Conservation (phyloP, 2,888 invertebrate genomes). For the Scelioninae gen. 1 region DNA sequence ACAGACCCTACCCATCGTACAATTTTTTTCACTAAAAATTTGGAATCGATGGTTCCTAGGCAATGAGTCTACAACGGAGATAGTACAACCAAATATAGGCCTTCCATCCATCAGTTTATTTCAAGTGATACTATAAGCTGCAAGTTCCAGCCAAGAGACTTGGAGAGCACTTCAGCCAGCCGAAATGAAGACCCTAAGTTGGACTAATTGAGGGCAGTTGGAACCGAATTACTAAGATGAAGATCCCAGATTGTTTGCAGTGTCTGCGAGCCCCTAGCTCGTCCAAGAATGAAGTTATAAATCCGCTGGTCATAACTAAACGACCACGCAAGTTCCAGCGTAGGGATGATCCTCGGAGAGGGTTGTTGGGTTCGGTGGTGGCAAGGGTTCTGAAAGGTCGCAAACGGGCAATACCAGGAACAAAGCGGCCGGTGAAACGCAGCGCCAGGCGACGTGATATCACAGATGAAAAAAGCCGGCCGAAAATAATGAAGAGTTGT, state of each 20-base stretch:
- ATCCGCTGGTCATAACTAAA: conserved; percentile 79
- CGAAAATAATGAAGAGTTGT: conserved; percentile 4
- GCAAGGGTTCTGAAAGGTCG: conserved; percentile 71
- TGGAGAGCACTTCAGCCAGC: not conserved
- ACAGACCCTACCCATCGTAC: no score
- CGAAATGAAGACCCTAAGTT: not conserved
- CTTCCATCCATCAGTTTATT: no score
- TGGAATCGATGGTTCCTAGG: no score
- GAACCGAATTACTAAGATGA: conserved; percentile 71
- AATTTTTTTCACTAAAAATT: no score
- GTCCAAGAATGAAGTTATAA: conserved; percentile 70
- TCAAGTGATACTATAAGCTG: no score
- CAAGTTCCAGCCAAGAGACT: no score
- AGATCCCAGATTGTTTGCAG: conserved; percentile 77
- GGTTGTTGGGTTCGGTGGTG: conserved; percentile 65
- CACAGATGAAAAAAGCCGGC: conserved; percentile 41
- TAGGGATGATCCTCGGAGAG: conserved; percentile 55
- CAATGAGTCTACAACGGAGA: no score
- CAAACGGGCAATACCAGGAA: conserved; percentile 57
- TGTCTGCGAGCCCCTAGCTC: conserved; percentile 73
- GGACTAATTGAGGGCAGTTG: conserved; percentile 18
- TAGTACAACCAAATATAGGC: no score
- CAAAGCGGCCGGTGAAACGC: conserved; percentile 68
- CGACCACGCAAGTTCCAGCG: conserved; percentile 71
- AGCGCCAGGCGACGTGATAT: conserved; percentile 71